Conservation (phyloP, 2,888 invertebrate genomes). For the Lithophane ornitopus region DNA sequence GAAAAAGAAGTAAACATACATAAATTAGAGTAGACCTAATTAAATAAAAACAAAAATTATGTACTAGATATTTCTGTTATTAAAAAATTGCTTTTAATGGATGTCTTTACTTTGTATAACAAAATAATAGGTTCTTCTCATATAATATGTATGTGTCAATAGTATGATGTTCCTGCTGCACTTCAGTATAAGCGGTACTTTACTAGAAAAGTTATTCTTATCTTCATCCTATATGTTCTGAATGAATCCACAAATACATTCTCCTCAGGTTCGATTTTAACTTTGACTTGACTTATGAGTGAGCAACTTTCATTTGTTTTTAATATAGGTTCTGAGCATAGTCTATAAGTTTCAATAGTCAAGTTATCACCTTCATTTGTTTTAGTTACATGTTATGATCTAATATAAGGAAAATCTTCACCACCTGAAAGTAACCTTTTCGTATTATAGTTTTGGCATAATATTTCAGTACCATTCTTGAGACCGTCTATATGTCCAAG, state of each 20-base stretch:
- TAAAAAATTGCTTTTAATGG: slow-evolving; percentile 44
- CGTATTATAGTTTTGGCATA: background rate
- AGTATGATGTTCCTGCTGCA: too few species aligned
- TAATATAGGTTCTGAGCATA: background rate
- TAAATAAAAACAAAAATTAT: slow-evolving; percentile 26
- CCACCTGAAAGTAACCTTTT: background rate
- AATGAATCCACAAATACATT: background rate
- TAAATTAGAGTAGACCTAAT: slow-evolving; percentile 33
- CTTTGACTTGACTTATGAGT: background rate
- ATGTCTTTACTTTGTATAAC: background rate
- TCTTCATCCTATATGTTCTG: background rate
- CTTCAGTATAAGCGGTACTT: background rate
- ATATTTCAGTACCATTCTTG: slow-evolving; percentile 1
- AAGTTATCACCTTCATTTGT: background rate
- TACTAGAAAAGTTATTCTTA: background rate
- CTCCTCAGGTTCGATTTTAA: background rate
- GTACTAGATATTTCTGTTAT: slow-evolving; percentile 56
- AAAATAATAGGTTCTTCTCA: background rate
- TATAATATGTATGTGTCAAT: too few species aligned
- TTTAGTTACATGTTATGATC: background rate
- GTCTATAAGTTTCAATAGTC: background rate
- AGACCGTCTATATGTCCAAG: background rate
- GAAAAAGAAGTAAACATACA: slow-evolving; percentile 78
- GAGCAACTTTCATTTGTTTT: background rate
- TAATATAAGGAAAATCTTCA: background rate